A percentile compares a stretch with the other conserved stretches of the same genome.
phyloP scores from a whole-genome alignment of 2,797 vertebrate genomes.

The Capromys pilorides region DNA sequence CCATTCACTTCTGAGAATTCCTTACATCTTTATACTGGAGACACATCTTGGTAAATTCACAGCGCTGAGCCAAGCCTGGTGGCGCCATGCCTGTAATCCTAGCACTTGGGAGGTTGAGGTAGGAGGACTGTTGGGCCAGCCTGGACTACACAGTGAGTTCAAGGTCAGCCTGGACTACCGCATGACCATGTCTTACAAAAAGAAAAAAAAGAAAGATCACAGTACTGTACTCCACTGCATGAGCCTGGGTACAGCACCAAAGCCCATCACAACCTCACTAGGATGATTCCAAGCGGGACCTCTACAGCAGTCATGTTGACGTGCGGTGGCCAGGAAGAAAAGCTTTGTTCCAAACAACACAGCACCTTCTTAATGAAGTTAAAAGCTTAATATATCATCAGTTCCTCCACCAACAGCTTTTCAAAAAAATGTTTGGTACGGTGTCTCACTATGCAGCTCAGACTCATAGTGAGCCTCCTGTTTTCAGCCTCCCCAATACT shows the following conservation, averaged over 20 bases:
- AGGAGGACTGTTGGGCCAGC: too few relatives aligned
- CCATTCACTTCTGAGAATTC: neutral
- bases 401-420: constrained; percentile 84
- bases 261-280: neutral
- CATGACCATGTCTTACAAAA: neutral
- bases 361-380: neutral
- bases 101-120: too few relatives aligned
- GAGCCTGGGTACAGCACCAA: neutral
- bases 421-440: neutral
- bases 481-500: too few relatives aligned
- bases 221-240: neutral
- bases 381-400: constrained; percentile 87
- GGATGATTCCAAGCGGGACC: neutral
- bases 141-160: too few relatives aligned
- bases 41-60: neutral
- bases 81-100: too few relatives aligned
- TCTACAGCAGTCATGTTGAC: neutral
- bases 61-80: too few relatives aligned
- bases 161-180: too few relatives aligned
- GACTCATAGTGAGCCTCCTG: too few relatives aligned
- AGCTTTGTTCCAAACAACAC: neutral
- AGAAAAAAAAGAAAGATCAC: neutral
- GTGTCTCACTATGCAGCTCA: too few relatives aligned
- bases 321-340: neutral
- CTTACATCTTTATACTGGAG: neutral